Conservation (phyloP, 2,888 invertebrate species). For the Lottia gigantea region DNA sequence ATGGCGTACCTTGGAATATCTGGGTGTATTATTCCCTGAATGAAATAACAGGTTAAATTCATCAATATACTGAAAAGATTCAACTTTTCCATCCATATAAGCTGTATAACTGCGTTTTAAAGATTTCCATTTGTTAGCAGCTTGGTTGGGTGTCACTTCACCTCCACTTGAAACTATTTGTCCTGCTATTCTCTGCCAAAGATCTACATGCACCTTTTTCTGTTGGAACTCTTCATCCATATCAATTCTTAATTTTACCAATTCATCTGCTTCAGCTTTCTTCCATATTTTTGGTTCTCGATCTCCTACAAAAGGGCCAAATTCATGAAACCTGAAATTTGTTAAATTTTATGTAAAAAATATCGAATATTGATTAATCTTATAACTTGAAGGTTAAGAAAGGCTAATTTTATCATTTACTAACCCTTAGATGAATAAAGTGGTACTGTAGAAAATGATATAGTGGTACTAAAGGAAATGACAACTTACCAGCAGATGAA, state of each 20-base stretch:
- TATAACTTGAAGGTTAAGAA: too few species aligned
- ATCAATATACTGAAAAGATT: not conserved
- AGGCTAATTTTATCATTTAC: too few species aligned
- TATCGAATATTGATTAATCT: too few species aligned
- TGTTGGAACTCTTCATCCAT: not conserved
- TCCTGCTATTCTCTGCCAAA: not conserved
- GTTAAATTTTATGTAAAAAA: too few species aligned
- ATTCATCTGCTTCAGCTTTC: not conserved
- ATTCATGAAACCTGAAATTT: too few species aligned
- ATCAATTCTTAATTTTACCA: not conserved
- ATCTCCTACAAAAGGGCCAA: too few species aligned
- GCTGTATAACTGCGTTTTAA: not conserved
- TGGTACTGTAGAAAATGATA: too few species aligned
- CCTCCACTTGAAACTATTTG: not conserved
- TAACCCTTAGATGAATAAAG: too few species aligned
- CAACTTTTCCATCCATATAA: not conserved
- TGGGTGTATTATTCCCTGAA: not conserved
- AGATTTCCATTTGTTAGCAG: constrained; percentile 4
- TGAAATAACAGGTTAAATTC: not conserved
- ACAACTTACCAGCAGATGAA: too few species aligned
- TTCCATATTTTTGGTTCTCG: not conserved
- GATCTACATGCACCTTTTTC: not conserved
- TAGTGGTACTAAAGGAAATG: too few species aligned
- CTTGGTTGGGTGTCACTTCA: not conserved
- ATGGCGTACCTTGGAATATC: not conserved